A percentile compares a stretch with the other conserved stretches of the same genome.
Conservation (phyloP, 2,888 invertebrate genomes). For the Pristionchus maxplancki region DNA sequence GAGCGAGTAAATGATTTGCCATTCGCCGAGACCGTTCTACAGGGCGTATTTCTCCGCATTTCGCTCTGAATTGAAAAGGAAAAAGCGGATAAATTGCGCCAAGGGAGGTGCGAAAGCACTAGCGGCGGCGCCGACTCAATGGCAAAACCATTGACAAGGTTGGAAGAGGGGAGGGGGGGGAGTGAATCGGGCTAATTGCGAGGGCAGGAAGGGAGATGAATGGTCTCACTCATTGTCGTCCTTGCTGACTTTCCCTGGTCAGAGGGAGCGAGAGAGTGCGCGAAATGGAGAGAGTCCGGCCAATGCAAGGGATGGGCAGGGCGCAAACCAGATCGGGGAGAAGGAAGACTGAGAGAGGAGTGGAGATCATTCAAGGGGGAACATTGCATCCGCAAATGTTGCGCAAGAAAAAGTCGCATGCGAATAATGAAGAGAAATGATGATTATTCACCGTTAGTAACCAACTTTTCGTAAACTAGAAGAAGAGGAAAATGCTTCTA, state of each 20-base stretch:
- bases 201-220: neutral
- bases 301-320: neutral
- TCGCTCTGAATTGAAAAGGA: too few relatives aligned
- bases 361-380: neutral
- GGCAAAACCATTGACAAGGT: neutral
- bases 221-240: too few relatives aligned
- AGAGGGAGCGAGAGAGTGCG: neutral
- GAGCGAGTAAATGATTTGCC: too few relatives aligned
- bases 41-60: too few relatives aligned
- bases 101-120: conserved; percentile 39
- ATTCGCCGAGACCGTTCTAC: too few relatives aligned
- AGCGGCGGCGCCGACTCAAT: conserved; percentile 6
- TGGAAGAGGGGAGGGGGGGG: neutral
- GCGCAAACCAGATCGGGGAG: neutral
- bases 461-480: too few relatives aligned
- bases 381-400: neutral
- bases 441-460: too few relatives aligned
- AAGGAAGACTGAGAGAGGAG: neutral
- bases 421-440: too few relatives aligned
- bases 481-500: too few relatives aligned
- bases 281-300: neutral
- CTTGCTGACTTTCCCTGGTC: too few relatives aligned
- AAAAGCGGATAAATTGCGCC: neutral
- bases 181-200: conserved; percentile 39
- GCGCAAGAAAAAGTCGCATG: too few relatives aligned